These are phyloP conservation scores for Labeo calbasu DNA, from an alignment of 2,797 vertebrate species.

Conservation along the genomic window DNA sequence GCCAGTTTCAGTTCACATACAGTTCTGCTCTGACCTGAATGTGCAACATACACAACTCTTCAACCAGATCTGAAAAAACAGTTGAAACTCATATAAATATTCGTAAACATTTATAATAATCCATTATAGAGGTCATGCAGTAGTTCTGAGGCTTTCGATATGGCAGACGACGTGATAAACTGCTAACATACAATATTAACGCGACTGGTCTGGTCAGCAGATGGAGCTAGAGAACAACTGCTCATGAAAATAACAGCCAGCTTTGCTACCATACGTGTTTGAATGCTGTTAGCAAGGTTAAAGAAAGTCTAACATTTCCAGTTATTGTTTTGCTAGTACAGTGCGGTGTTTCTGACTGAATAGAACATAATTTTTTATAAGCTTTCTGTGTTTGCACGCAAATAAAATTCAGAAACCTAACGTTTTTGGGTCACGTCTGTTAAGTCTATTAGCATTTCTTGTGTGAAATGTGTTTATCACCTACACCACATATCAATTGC, in stretches of 20 bases:
- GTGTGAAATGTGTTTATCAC: too few species aligned
- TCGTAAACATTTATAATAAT: neutral
- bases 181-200: neutral
- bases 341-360: neutral
- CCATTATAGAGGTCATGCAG: neutral
- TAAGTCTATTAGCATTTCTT: too few species aligned
- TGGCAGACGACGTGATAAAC: neutral
- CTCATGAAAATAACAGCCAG: neutral
- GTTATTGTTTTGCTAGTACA: neutral
- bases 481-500: too few species aligned
- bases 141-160: neutral
- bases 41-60: neutral
- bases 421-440: too few species aligned
- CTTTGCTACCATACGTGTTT: neutral
- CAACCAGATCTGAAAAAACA: neutral
- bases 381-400: neutral
- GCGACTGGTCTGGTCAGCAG: constrained; percentile 19
- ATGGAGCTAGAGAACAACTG: constrained; percentile 31
- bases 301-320: neutral
- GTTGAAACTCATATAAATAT: neutral
- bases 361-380: neutral
- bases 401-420: too few species aligned
- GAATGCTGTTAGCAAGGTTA: neutral
- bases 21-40: neutral
- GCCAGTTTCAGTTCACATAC: neutral